Base-by-base conservation (phyloP, 2,797 vertebrate species). In the Smutsia temminckii region DNA sequence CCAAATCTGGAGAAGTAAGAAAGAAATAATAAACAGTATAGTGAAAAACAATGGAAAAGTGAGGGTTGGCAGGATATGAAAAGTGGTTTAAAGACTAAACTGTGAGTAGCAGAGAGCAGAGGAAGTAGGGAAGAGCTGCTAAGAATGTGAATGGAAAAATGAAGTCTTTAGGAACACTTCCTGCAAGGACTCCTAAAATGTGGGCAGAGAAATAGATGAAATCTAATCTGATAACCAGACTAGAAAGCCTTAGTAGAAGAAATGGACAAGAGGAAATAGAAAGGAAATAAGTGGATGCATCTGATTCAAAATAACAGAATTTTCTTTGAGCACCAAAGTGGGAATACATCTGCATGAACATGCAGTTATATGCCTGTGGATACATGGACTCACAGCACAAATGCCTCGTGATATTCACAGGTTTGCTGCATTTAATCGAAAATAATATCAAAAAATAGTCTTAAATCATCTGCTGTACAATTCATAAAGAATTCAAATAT, bases 401-500 rank as follows among this genome's bases (percentile, higher is more conserved):
- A 66, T 3, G 3, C 11, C 17, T 40, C 11, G 12, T 11, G 21
- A 49, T 1, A 29, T 4, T 11, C 49, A 32, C 2, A 7, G 6
- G 10, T 59, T n/a, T 46, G 5, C 14, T 78, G 1, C n/a, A 29
- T 46, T n/a, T n/a, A 27, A 61, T 21, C n/a, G 29, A 90, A 72
- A 89, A 69, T 61, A 64, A 32, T 27, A 79, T 8, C 25, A 51
- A 93, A 29, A 91, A 85, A 80, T 34, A 20, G 25, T 29, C 74
- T 66, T 17, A 23, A 61, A 72, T 77, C 40, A n/a, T 40, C n/a
- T 83, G 14, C n/a, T 51, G 64, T 64, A 55, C 10, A 53, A 51
- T 32, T 78, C 94, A 74, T 59, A 59, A 68, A 63, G 34, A 78
- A 57, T 40, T 77, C 72, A 80, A n/a, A 75, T 74, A 49, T 80